Percentiles rank a stretch among this genome's conserved stretches.
phyloP scores from a whole-genome alignment of 2,888 invertebrate species.

The Desoria tigrina region DNA sequence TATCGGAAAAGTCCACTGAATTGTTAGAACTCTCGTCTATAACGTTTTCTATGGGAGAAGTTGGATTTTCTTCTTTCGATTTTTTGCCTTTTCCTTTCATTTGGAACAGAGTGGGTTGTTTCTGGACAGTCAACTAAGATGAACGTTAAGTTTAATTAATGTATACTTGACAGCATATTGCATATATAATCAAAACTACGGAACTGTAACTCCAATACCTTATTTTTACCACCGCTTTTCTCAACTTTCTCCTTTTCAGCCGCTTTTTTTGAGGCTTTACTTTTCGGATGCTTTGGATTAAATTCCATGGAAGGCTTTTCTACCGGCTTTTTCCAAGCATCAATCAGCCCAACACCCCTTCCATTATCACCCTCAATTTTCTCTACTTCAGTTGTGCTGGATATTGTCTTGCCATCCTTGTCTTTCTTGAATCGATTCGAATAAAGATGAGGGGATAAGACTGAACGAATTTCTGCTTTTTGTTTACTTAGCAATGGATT shows the following conservation, averaged over 20 bases:
- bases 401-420: conserved; percentile 12
- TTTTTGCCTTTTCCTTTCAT: conserved; percentile 26
- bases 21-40: not conserved
- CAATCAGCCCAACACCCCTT: conserved; percentile 45
- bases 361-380: conserved; percentile 24
- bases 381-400: conserved; percentile 14
- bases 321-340: conserved; percentile 49
- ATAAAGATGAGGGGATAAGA: conserved; percentile 27
- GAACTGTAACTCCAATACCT: not conserved
- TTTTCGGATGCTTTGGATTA: conserved; percentile 40
- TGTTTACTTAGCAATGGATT: conserved; percentile 51
- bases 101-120: conserved; percentile 45
- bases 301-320: conserved; percentile 47
- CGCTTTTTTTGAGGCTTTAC: conserved; percentile 9
- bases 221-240: conserved; percentile 7
- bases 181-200: not conserved
- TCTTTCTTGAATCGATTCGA: conserved; percentile 45
- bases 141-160: not conserved
- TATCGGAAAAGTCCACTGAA: conserved; percentile 1
- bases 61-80: no score
- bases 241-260: conserved; percentile 24
- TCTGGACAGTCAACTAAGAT: conserved; percentile 22
- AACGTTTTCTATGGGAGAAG: no score
- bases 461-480: conserved; percentile 48
- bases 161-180: not conserved